Percentiles rank a stretch among this genome's conserved stretches.
phyloP scores from a whole-genome alignment of 1,140 invertebrate genomes.

The Drosophila lacertosa region DNA sequence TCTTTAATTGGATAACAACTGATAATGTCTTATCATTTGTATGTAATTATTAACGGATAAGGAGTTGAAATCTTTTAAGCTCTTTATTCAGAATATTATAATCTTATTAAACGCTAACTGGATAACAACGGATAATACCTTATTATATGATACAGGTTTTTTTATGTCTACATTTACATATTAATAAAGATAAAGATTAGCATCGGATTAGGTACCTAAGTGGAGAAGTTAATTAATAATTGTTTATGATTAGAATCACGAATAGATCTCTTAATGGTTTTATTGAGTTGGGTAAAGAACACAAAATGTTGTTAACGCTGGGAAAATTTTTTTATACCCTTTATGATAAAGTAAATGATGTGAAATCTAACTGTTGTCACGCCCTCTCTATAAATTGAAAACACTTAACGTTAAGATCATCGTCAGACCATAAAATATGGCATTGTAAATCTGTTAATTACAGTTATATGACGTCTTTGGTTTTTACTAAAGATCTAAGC shows the following conservation, averaged over 20 bases:
- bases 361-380: neutral
- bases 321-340: constrained; percentile 17
- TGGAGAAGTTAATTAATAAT: constrained; percentile 27
- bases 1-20: neutral
- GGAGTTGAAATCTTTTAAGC: no score
- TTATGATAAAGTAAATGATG: constrained; percentile 16
- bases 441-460: constrained; percentile 17
- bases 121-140: neutral
- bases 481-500: constrained; percentile 19
- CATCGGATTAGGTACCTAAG: constrained; percentile 1
- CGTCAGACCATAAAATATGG: constrained; percentile 6
- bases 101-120: no score
- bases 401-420: neutral
- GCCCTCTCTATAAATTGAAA: neutral
- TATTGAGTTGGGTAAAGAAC: constrained; percentile 11
- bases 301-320: constrained; percentile 5
- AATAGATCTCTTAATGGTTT: constrained; percentile 18
- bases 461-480: constrained; percentile 21
- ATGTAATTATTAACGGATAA: neutral
- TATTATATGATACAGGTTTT: neutral
- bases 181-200: neutral
- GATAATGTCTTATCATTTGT: neutral
- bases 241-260: constrained; percentile 18
- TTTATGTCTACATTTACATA: neutral
- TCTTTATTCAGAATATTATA: no score